phyloP scores from a whole-genome alignment of 2,797 vertebrate species.

The Hippocampus kuda region DNA sequence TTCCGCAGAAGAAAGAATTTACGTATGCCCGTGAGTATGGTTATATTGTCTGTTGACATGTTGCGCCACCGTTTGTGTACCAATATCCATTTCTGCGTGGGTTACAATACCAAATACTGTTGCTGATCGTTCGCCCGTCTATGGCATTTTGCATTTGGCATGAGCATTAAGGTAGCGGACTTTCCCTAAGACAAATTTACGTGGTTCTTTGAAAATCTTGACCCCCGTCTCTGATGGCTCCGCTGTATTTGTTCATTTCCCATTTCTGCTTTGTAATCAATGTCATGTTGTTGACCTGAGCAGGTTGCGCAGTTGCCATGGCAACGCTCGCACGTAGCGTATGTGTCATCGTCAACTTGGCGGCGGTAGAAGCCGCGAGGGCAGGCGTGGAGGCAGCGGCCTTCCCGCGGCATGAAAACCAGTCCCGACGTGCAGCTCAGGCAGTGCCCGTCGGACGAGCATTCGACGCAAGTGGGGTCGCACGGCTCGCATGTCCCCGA shows the following conservation, averaged over 20 bases:
- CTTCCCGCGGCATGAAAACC: constrained; percentile 67
- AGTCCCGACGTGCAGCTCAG: constrained; percentile 70
- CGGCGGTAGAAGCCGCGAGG: constrained; percentile 65
- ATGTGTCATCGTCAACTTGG: constrained; percentile 38
- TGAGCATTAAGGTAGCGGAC: too few relatives aligned
- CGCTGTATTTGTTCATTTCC: background rate
- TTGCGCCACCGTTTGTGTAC: too few relatives aligned
- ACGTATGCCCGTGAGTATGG: background rate
- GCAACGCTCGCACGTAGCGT: constrained; percentile 74
- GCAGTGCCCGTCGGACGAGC: constrained; percentile 66
- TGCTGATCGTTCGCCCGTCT: too few relatives aligned
- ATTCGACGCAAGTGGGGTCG: constrained; percentile 75
- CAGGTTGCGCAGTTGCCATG: constrained; percentile 78
- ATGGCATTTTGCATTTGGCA: too few relatives aligned
- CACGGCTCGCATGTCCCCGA: constrained; percentile 73
- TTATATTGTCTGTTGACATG: background rate
- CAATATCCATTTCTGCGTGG: too few relatives aligned
- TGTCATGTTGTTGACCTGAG: constrained; percentile 57
- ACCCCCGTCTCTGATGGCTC: background rate
- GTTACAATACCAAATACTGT: too few relatives aligned
- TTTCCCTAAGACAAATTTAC: too few relatives aligned
- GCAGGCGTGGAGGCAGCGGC: constrained; percentile 71
- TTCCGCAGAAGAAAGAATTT: background rate
- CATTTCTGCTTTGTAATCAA: constrained; percentile 16
- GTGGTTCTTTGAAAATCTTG: background rate